phyloP scores from a whole-genome alignment of 2,113 vertebrate species.

The Phylloscopus trochilus region DNA sequence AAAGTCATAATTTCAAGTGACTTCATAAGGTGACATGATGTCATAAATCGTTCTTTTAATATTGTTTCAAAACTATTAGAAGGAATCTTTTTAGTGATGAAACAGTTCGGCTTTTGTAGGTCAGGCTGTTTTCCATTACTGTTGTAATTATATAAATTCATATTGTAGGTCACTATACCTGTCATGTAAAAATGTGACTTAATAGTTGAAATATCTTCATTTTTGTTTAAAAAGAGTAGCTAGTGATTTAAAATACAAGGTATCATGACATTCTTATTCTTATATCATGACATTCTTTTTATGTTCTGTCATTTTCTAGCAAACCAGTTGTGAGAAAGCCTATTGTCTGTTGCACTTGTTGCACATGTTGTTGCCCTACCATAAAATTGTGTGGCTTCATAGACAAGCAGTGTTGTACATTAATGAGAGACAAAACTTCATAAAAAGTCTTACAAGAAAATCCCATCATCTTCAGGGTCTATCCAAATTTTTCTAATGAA shows the following conservation, averaged over 20 bases:
- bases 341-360: background rate
- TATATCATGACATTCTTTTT: background rate
- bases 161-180: background rate
- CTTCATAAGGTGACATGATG: background rate
- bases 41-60: background rate
- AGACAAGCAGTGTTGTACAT: background rate
- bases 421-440: background rate
- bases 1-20: background rate
- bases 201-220: background rate
- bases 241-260: background rate
- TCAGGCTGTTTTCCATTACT: constrained; percentile 3
- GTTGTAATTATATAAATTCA: background rate
- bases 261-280: background rate
- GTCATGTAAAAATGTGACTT: background rate
- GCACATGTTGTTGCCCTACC: background rate
- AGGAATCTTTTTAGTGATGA: background rate
- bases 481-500: background rate
- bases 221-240: background rate
- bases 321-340: background rate
- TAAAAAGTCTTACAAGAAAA: background rate
- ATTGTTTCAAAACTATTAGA: background rate
- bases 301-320: background rate
- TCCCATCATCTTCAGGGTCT: background rate
- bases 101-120: background rate
- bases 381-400: background rate